Evolutionary conservation across 23 tunicate genomes (phyloP).

Genomic region (Halocynthia aurantium): DNA sequence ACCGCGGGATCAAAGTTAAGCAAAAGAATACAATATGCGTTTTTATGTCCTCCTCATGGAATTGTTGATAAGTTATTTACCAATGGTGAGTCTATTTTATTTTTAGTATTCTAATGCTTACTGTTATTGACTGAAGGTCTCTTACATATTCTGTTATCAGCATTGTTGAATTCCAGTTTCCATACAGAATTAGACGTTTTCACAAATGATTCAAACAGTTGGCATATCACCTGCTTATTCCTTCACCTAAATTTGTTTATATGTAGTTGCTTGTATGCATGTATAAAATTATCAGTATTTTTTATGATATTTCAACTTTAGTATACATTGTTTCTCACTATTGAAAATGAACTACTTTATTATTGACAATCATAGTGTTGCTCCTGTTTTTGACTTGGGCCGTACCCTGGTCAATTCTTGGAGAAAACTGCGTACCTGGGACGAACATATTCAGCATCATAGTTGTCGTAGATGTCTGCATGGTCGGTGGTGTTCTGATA

Average conservation of each 20-base stretch:
- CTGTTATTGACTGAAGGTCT: neutral
- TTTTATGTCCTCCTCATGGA: conserved; percentile 2
- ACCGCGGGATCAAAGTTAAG: neutral
- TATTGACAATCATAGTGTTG: conserved; percentile 11
- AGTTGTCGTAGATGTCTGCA: conserved; percentile 43
- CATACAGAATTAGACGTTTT: neutral
- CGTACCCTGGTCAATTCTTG: conserved; percentile 83
- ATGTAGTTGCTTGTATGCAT: too few relatives aligned
- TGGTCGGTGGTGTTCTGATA: conserved; percentile 44
- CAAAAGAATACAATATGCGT: neutral
- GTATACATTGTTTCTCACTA: neutral
- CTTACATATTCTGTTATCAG: too few relatives aligned
- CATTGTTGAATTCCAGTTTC: too few relatives aligned
- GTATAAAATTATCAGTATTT: too few relatives aligned
- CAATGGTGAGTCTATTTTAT: neutral
- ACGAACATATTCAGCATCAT: conserved; percentile 50
- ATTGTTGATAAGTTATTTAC: neutral
- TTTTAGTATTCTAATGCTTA: neutral
- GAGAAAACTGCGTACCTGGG: conserved; percentile 65
- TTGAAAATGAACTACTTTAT: neutral
- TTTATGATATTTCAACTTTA: neutral
- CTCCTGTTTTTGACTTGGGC: conserved; percentile 22
- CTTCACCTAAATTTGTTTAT: neutral
- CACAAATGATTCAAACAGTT: neutral
- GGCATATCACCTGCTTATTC: neutral